These are phyloP conservation scores for Phataginus tetradactyla DNA, from an alignment of 2,797 vertebrate species.

Conservation along the genomic window DNA sequence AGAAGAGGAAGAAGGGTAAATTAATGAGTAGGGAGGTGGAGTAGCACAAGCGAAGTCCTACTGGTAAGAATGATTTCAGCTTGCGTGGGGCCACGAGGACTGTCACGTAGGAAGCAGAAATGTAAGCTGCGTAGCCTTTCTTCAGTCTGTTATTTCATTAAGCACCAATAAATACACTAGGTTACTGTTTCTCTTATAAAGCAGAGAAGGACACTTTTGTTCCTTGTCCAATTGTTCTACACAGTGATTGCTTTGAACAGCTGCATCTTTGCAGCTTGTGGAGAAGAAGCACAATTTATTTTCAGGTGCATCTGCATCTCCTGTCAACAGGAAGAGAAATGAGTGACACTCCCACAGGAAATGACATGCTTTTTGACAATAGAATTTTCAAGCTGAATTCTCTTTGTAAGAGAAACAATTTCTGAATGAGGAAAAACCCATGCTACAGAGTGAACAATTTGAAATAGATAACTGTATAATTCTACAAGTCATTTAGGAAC, in stretches of 20 bases:
- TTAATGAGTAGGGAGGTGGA: background rate
- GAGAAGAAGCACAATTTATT: background rate
- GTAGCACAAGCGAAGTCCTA: background rate
- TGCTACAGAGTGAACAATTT: background rate
- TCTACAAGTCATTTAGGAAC: background rate
- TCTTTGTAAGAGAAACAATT: background rate
- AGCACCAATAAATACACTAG: background rate
- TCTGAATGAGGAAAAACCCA: background rate
- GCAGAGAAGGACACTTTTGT: background rate
- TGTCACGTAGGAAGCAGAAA: background rate
- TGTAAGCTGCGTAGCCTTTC: background rate
- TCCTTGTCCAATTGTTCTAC: background rate
- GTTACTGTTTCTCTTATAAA: background rate
- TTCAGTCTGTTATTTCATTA: background rate
- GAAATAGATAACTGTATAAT: background rate
- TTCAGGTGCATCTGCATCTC: background rate
- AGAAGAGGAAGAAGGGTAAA: background rate
- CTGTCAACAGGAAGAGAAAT: background rate
- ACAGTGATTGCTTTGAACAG: background rate
- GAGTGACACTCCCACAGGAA: background rate
- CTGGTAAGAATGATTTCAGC: background rate
- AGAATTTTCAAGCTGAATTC: constrained; percentile 16
- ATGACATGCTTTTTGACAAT: background rate
- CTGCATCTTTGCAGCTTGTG: background rate
- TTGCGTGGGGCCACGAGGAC: background rate